Conservation (phyloP, 1,140 invertebrate genomes). For the Coptotermes formosanus region DNA sequence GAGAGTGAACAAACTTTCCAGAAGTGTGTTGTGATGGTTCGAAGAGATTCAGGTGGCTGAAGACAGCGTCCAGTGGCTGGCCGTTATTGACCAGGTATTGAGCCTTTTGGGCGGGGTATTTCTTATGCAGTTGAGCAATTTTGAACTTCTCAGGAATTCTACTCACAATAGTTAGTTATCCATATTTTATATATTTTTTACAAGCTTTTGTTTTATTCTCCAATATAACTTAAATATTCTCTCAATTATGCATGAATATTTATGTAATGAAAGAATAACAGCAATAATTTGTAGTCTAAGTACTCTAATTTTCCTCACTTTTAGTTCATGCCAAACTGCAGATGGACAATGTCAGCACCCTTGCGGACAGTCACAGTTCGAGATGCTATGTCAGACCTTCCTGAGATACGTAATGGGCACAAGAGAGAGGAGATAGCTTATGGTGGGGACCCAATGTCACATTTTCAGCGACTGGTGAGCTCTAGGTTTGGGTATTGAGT, state of each 20-base stretch:
- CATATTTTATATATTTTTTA: too few relatives aligned
- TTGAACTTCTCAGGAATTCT: too few relatives aligned
- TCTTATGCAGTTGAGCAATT: too few relatives aligned
- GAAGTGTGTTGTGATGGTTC: too few relatives aligned
- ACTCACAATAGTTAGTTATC: too few relatives aligned
- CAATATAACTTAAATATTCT: background rate
- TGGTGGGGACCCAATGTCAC: conserved; percentile 65
- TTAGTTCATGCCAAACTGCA: conserved; percentile 50
- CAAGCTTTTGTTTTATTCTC: background rate
- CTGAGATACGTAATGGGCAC: conserved; percentile 72
- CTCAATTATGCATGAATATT: background rate
- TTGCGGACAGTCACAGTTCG: conserved; percentile 71
- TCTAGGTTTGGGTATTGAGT: background rate
- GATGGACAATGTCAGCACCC: conserved; percentile 63
- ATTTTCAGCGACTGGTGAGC: conserved; percentile 71
- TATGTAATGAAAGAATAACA: too few relatives aligned
- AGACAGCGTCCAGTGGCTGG: too few relatives aligned
- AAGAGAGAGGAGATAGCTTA: conserved; percentile 71
- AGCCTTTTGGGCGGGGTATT: too few relatives aligned
- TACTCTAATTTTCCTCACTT: conserved; percentile 33
- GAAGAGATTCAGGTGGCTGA: too few relatives aligned
- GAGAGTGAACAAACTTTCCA: too few relatives aligned
- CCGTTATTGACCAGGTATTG: too few relatives aligned
- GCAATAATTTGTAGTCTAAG: background rate
- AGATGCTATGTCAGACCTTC: conserved; percentile 82